These are phyloP conservation scores for Octodon degus DNA, from an alignment of 2,113 vertebrate genomes.

Conservation along the genomic window DNA sequence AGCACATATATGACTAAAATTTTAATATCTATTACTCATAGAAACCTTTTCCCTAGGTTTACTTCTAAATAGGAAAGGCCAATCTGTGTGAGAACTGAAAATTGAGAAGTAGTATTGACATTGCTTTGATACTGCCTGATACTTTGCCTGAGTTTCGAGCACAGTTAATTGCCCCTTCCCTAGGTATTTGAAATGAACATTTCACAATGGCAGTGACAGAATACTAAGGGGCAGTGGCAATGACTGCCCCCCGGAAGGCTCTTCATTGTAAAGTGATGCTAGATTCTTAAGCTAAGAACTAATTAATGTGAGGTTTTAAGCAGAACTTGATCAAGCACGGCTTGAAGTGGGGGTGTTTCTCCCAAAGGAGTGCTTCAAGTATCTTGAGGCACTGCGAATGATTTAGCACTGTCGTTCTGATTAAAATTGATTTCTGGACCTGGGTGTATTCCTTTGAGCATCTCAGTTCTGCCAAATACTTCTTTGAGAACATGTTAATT, in stretches of 20 bases:
- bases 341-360: not conserved
- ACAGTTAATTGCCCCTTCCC: not conserved
- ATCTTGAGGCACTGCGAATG: not conserved
- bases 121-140: too few species aligned
- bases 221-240: not conserved
- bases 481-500: not conserved
- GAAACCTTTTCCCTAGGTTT: constrained; percentile 16
- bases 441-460: not conserved
- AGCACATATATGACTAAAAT: not conserved
- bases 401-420: constrained; percentile 1
- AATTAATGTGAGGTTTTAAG: not conserved
- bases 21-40: constrained; percentile 41
- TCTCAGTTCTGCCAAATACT: not conserved
- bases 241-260: not conserved
- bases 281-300: not conserved
- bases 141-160: constrained; percentile 37
- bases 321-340: not conserved
- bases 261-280: not conserved
- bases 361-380: not conserved
- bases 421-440: constrained; percentile 20
- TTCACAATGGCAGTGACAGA: not conserved
- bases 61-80: constrained; percentile 47
- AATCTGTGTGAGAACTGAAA: constrained; percentile 4
- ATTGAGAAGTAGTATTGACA: constrained; percentile 20
- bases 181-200: constrained; percentile 19